These are phyloP conservation scores for Scalopus aquaticus DNA, from an alignment of 2,113 vertebrate genomes.

Conservation along the genomic window DNA sequence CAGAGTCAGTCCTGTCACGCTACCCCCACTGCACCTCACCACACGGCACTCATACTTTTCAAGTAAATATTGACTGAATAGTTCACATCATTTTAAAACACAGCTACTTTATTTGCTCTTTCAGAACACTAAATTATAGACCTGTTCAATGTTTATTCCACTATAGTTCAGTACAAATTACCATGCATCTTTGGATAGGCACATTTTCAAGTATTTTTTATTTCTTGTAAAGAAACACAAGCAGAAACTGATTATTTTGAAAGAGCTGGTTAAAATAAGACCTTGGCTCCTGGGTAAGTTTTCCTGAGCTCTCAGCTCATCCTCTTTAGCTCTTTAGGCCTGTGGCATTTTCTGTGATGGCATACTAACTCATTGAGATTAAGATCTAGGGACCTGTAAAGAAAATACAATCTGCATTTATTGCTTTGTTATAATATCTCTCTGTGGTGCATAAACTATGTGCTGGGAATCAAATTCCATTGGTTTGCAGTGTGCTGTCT, in stretches of 20 bases:
- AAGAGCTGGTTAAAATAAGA: not conserved
- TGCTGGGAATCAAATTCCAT: not conserved
- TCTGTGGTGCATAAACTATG: not conserved
- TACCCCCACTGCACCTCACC: not conserved
- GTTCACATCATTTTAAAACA: not conserved
- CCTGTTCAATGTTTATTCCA: not conserved
- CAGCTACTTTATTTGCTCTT: not conserved
- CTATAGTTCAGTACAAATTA: not conserved
- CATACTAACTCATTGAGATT: slow-evolving; percentile 16
- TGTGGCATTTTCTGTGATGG: not conserved
- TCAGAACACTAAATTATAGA: not conserved
- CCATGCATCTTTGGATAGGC: not conserved
- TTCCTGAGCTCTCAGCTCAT: not conserved
- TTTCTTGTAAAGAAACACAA: not conserved
- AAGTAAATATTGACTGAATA: not conserved
- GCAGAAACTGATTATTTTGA: not conserved
- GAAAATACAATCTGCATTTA: slow-evolving; percentile 43
- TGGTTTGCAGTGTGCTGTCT: not conserved
- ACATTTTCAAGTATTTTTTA: too few relatives aligned
- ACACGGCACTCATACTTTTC: not conserved
- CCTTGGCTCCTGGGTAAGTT: not conserved
- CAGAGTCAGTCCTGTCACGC: not conserved
- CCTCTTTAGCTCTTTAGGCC: not conserved
- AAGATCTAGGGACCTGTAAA: slow-evolving; percentile 33
- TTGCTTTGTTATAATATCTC: slow-evolving; percentile 25